phyloP scores from a whole-genome alignment of 1,140 invertebrate species.

The Drosophila leontia region DNA sequence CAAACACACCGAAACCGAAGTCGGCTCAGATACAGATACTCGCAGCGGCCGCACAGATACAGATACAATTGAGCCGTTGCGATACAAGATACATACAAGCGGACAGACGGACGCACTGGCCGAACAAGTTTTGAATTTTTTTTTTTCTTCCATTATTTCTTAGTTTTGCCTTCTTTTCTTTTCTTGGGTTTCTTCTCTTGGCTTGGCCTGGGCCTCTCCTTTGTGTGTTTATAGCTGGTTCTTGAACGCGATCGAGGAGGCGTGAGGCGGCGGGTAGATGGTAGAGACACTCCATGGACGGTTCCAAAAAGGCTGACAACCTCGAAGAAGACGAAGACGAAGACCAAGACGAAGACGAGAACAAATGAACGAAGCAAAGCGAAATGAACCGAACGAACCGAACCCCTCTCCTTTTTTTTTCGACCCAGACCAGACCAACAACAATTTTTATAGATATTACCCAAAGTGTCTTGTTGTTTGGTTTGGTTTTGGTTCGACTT shows the following conservation, averaged over 20 bases:
- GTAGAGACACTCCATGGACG: conserved; percentile 14
- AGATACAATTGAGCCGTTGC: conserved; percentile 27
- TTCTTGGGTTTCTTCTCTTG: conserved; percentile 51
- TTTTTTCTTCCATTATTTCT: conserved; percentile 30
- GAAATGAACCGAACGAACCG: conserved; percentile 34
- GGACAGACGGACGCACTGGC: conserved; percentile 67
- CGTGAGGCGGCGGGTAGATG: conserved; percentile 7
- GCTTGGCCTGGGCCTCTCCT: conserved; percentile 46
- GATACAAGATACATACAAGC: conserved; percentile 59
- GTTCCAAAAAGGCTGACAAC: conserved; percentile 37
- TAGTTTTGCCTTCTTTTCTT: conserved; percentile 17
- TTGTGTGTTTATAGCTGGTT: conserved; percentile 67
- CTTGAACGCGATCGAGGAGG: conserved; percentile 55
- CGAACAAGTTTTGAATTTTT: conserved; percentile 75
- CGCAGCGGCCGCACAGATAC: conserved; percentile 18
- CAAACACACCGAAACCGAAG: conserved; percentile 6
- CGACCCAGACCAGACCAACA: conserved; percentile 36
- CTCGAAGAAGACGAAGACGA: conserved; percentile 16
- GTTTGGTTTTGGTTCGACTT: conserved; percentile 24
- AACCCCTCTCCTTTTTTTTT: conserved; percentile 44
- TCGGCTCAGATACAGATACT: conserved; percentile 27
- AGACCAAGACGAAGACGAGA: conserved; percentile 30
- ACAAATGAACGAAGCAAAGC: conserved; percentile 59
- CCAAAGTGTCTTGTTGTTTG: conserved; percentile 74
- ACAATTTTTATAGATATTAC: conserved; percentile 80